A percentile compares a stretch with the other conserved stretches of the same genome.
Conservation (phyloP, 2,888 invertebrate genomes). For the Drosophila cracens region DNA sequence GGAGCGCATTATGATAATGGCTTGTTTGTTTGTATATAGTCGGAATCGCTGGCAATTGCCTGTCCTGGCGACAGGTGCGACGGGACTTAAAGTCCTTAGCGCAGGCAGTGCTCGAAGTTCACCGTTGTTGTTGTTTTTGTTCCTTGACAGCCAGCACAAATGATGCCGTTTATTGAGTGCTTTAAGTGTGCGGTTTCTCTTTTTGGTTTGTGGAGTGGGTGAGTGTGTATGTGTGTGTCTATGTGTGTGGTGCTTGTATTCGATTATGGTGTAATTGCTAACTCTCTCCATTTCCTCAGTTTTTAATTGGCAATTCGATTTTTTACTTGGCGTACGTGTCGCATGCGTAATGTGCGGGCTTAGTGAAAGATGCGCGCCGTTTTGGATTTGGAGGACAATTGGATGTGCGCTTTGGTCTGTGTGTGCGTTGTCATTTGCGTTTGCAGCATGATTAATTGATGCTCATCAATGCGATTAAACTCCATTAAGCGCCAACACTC, state of each 20-base stretch:
- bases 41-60: conserved; percentile 44
- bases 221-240: not conserved
- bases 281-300: conserved; percentile 43
- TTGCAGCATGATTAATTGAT: conserved; percentile 78
- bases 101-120: conserved; percentile 17
- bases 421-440: conserved; percentile 57
- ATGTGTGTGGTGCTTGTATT: conserved; percentile 33
- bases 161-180: conserved; percentile 76
- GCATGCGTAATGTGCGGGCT: conserved; percentile 75
- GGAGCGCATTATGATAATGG: conserved; percentile 74
- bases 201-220: conserved; percentile 2
- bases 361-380: conserved; percentile 39
- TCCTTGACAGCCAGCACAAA: conserved; percentile 61
- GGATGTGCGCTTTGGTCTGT: conserved; percentile 52
- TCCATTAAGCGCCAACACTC: conserved; percentile 74
- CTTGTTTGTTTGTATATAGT: conserved; percentile 72
- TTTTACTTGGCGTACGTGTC: conserved; percentile 62
- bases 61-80: conserved; percentile 58
- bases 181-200: conserved; percentile 57
- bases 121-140: conserved; percentile 19
- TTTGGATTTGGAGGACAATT: conserved; percentile 60
- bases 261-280: conserved; percentile 61
- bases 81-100: conserved; percentile 57
- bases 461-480: conserved; percentile 78
- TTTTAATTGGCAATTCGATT: conserved; percentile 76